Conservation (phyloP, 2,888 invertebrate species). For the Sarcophaga rosellei region DNA sequence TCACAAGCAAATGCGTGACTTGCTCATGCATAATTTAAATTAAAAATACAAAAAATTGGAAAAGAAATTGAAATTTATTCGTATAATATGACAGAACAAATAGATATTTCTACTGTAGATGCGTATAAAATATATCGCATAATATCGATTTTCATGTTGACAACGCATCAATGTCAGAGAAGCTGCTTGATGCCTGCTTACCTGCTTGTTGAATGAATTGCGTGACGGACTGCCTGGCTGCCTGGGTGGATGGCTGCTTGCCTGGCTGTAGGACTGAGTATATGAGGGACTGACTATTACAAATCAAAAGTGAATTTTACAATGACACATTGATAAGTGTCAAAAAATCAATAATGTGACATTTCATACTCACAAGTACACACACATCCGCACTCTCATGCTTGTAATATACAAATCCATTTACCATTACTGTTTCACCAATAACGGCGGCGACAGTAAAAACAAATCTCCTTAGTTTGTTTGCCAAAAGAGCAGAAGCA, state of each 20-base stretch:
- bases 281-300: slow-evolving; percentile 40
- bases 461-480: slow-evolving; percentile 26
- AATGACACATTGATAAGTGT: slow-evolving; percentile 60
- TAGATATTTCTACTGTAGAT: neutral
- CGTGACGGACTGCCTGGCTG: slow-evolving; percentile 12
- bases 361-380: neutral
- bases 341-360: slow-evolving; percentile 65
- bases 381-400: neutral
- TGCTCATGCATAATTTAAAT: slow-evolving; percentile 9
- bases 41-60: neutral
- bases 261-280: no score
- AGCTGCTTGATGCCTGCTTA: slow-evolving; percentile 17
- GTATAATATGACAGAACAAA: neutral
- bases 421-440: neutral
- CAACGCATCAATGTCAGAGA: slow-evolving; percentile 55
- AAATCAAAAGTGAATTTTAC: slow-evolving; percentile 60
- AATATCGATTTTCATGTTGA: slow-evolving; percentile 51
- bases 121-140: slow-evolving; percentile 5
- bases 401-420: no score
- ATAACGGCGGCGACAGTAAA: neutral
- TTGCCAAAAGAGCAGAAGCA: slow-evolving; percentile 27
- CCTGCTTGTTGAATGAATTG: slow-evolving; percentile 42
- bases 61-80: neutral
- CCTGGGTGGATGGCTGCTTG: no score
- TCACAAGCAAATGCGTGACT: neutral